Conservation (phyloP, 2,113 vertebrate genomes). For the Hystrix cristata region DNA sequence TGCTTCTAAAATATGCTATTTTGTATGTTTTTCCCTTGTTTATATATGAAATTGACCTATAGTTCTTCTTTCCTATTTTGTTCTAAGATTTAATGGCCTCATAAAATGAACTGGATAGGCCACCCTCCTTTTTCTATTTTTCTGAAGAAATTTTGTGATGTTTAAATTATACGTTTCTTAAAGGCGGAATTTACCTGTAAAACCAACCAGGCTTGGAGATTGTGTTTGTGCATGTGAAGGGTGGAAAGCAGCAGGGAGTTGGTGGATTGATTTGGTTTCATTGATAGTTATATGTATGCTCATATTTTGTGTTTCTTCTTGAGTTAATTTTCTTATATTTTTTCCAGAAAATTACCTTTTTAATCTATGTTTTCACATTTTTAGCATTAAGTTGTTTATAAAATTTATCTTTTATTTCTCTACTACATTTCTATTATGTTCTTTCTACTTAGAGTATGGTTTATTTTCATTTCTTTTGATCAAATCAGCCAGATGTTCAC, state of each 20-base stretch:
- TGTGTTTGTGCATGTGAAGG: neutral
- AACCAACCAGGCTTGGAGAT: constrained; percentile 21
- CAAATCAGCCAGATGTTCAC: constrained; percentile 3
- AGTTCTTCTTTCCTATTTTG: constrained; percentile 39
- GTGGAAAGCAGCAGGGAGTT: neutral
- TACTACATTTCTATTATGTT: neutral
- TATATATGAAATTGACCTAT: neutral
- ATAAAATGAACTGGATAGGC: constrained; percentile 17
- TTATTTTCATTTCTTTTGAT: constrained; percentile 53
- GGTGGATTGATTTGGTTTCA: neutral
- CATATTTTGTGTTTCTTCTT: constrained; percentile 39
- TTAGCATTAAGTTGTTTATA: neutral
- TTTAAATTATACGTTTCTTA: constrained; percentile 54
- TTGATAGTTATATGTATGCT: neutral
- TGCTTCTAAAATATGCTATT: neutral
- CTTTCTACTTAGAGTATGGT: neutral
- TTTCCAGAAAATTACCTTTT: constrained; percentile 42
- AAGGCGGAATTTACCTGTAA: constrained; percentile 70
- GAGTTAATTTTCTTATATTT: neutral
- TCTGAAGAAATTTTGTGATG: constrained; percentile 44
- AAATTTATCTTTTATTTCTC: constrained; percentile 11
- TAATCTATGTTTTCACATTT: constrained; percentile 39
- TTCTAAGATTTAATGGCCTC: constrained; percentile 56
- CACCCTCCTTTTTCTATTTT: constrained; percentile 32
- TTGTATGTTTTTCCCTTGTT: constrained; percentile 13